Evolutionary conservation across 2,888 invertebrate species (phyloP), one percentile per base, ranked within the genome.

Genomic region (Cyrtodaria siliqua): DNA sequence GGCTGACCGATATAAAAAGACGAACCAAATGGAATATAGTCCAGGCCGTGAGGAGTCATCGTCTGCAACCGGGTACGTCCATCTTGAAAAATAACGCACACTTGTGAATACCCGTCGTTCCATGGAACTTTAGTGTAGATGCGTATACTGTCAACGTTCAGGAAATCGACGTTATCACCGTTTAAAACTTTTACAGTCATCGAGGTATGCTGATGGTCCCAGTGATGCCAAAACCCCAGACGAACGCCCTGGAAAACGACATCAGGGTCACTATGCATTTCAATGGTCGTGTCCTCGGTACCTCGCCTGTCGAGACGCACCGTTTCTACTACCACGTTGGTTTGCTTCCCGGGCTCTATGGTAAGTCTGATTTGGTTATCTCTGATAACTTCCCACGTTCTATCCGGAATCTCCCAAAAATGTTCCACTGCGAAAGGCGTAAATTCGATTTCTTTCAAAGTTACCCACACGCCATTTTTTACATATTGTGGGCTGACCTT

Each of bases 11-110:
- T 79, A 53, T 83, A 59, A 8, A 85, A 71, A 33, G 84, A 83
- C 9, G 86, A 71, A 26, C 88, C 82, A 69, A 86, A 84, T 20
- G 88, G 86, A 50, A 86, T 70, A 68, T 84, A 79, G 59, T 85
- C 81, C 2, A 82, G 64, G 24, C 86, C 87, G 49, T 83, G 82
- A 8, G 82, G 77, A 2, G 85, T 76, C 4, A 75, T 73, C 1
- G 85, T 72, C 40, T 84, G 81, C 20, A 83, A 59, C 9, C 82
- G 73, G 2, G 69, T 60, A 12, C 77, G 78, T 8, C 87, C 87
- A 49, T 85, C 82, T 56, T 83, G 85, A 57, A 86, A 83, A 27
- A 87, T 55, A 29, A 84, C 79, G 40, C 86, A 79, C 8, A 84
- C 73, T 60, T 87, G 85, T 1, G 85, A 72, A 57, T 69, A 86